Conservation (phyloP, 1,140 invertebrate species). For the Caerostris extrusa region DNA sequence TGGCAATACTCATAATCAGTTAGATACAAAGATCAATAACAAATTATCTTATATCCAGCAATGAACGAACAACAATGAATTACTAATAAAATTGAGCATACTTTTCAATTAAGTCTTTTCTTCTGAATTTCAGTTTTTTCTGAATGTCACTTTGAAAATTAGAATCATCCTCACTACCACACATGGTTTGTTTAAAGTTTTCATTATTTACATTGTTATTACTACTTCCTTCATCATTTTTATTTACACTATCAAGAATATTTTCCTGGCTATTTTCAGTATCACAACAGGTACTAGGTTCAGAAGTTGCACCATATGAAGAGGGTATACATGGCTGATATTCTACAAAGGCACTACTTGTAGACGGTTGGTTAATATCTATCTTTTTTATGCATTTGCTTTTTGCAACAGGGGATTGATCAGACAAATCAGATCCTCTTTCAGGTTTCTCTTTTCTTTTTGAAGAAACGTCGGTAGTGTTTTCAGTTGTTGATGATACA, state of each 20-base stretch:
- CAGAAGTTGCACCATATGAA: neutral
- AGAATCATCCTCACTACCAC: neutral
- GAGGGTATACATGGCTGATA: neutral
- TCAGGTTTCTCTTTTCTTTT: slow-evolving; percentile 16
- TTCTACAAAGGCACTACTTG: slow-evolving; percentile 35
- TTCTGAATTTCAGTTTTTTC: slow-evolving; percentile 83
- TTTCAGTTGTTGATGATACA: no score
- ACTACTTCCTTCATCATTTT: neutral
- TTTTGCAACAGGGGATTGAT: neutral
- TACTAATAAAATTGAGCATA: slow-evolving; percentile 78
- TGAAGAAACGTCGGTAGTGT: neutral
- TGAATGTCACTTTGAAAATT: slow-evolving; percentile 73
- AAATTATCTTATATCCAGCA: no score
- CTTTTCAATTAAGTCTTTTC: slow-evolving; percentile 83
- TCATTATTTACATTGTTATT: neutral
- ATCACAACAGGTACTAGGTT: neutral
- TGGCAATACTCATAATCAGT: no score
- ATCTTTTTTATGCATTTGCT: neutral
- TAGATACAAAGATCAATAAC: no score
- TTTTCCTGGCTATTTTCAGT: neutral
- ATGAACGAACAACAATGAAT: neutral
- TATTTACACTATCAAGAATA: slow-evolving; percentile 1
- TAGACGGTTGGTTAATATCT: neutral
- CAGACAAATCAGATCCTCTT: neutral
- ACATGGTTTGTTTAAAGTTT: neutral